phyloP scores from a whole-genome alignment of 2,888 invertebrate species.

The Aporophyla lueneburgensis region DNA sequence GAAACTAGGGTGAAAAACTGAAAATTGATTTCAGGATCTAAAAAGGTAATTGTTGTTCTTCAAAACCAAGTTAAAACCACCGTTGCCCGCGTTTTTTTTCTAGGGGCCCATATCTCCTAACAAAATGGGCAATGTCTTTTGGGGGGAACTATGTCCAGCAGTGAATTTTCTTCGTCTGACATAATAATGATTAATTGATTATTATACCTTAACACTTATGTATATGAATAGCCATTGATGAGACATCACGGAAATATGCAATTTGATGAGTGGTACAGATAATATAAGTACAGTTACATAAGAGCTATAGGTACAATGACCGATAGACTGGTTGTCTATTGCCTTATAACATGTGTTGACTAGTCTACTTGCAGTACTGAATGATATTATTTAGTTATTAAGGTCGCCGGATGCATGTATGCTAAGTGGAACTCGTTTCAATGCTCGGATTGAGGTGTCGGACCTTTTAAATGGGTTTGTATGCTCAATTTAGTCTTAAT shows the following conservation, averaged over 20 bases:
- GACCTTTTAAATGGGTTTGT: constrained; percentile 53
- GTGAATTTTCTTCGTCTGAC: no score
- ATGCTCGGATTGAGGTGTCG: constrained; percentile 73
- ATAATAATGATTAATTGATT: no score
- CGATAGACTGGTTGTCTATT: constrained; percentile 70
- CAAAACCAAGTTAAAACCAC: no score
- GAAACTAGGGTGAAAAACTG: no score
- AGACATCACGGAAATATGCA: constrained; percentile 71
- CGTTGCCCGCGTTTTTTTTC: no score
- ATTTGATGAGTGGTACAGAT: constrained; percentile 66
- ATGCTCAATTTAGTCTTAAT: constrained; percentile 57
- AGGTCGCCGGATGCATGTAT: constrained; percentile 81
- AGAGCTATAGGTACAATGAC: constrained; percentile 75
- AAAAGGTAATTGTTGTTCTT: no score
- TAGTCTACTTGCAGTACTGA: constrained; percentile 59
- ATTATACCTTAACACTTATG: no score
- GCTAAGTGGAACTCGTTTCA: constrained; percentile 79
- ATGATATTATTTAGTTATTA: constrained; percentile 75
- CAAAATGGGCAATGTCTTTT: no score
- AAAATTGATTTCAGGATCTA: no score
- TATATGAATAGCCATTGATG: constrained; percentile 67
- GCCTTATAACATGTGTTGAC: constrained; percentile 54
- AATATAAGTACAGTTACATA: constrained; percentile 42
- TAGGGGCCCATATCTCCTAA: no score
- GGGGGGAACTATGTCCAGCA: no score